phyloP scores from a whole-genome alignment of 2,113 vertebrate genomes.

The Carettochelys insculpta region DNA sequence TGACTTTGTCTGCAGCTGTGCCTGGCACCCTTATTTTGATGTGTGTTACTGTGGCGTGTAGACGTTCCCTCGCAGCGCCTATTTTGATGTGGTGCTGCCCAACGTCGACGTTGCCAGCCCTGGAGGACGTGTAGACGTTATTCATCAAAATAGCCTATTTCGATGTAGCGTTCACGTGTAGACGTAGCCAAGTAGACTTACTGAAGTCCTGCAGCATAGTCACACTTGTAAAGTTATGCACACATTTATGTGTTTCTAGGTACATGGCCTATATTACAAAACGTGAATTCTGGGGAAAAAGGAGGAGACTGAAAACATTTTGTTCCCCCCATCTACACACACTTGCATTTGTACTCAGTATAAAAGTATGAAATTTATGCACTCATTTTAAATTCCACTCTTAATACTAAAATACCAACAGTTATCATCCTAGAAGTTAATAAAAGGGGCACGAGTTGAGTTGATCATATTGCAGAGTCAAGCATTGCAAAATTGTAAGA shows the following conservation, averaged over 20 bases:
- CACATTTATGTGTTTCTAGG: neutral
- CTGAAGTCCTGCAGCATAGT: neutral
- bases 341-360: neutral
- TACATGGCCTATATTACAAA: neutral
- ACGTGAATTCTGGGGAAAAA: neutral
- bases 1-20: too few species aligned
- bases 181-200: neutral
- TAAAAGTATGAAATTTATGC: neutral
- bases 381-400: neutral
- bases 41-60: too few species aligned
- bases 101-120: too few species aligned
- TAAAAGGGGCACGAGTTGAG: neutral
- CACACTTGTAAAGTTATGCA: neutral
- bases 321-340: neutral
- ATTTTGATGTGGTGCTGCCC: too few species aligned
- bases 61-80: too few species aligned
- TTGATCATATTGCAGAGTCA: conserved; percentile 7
- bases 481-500: neutral
- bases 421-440: neutral
- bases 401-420: neutral
- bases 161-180: too few species aligned
- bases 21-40: too few species aligned
- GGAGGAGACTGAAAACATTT: neutral
- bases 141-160: too few species aligned
- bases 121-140: too few species aligned